Evolutionary conservation across 2,888 invertebrate species (phyloP).

Genomic region (Scaptomyza parva): DNA sequence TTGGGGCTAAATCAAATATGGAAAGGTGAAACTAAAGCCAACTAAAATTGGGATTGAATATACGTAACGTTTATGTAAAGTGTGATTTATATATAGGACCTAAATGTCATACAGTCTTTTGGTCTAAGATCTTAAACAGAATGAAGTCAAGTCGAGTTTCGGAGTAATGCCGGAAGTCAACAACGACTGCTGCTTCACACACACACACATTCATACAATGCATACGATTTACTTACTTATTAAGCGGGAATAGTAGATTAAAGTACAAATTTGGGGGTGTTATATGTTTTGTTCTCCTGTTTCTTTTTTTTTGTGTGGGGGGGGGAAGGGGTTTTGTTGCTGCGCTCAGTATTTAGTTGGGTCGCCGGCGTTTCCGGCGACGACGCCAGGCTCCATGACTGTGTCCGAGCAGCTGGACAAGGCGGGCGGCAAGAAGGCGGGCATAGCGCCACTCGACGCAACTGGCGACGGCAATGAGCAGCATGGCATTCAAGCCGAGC

Average conservation of each 20-base stretch:
- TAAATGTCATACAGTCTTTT: background rate
- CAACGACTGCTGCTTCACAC: conserved; percentile 2
- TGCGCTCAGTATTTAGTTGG: conserved; percentile 31
- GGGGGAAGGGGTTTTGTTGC: background rate
- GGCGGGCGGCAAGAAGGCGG: conserved; percentile 44
- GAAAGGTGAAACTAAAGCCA: background rate
- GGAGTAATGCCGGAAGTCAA: background rate
- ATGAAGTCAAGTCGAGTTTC: background rate
- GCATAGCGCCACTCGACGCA: conserved; percentile 69
- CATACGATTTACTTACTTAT: conserved; percentile 50
- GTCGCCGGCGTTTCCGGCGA: conserved; percentile 65
- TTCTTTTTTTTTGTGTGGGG: no score
- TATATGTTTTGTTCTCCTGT: background rate
- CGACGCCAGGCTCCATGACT: conserved; percentile 61
- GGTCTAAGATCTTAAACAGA: conserved; percentile 1
- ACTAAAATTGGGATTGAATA: no score
- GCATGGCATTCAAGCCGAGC: conserved; percentile 78
- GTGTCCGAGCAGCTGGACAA: conserved; percentile 56
- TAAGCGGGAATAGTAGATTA: conserved; percentile 42
- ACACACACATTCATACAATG: conserved; percentile 11
- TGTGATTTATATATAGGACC: background rate
- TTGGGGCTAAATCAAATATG: background rate
- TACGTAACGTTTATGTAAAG: no score
- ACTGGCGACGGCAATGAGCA: conserved; percentile 78
- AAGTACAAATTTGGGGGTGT: conserved; percentile 34